These are phyloP conservation scores for Neolamprologus tretocephalus DNA, from an alignment of 2,113 vertebrate species.

Conservation along the genomic window DNA sequence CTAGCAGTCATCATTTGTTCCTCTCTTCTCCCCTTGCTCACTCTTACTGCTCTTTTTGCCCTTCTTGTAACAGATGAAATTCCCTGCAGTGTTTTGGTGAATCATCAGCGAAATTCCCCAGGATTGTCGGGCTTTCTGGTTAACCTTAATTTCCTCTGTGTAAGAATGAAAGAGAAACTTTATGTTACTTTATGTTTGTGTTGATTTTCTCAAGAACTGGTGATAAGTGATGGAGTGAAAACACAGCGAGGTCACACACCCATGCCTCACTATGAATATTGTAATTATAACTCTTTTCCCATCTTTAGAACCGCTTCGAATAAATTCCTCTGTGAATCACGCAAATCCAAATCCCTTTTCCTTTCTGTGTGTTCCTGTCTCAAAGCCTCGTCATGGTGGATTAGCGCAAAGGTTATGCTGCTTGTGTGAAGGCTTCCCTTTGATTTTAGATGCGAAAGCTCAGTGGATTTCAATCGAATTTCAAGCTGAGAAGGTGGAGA, in stretches of 20 bases:
- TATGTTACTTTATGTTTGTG: neutral
- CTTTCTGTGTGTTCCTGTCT: constrained; percentile 46
- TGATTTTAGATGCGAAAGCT: constrained; percentile 42
- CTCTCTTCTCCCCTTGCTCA: neutral
- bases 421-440: constrained; percentile 33
- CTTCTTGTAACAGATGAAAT: neutral
- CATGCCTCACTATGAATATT: neutral
- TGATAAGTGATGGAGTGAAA: neutral
- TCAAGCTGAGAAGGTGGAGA: constrained; percentile 44
- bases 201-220: neutral
- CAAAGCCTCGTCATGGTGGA: constrained; percentile 39
- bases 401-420: constrained; percentile 34
- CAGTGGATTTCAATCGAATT: constrained; percentile 43
- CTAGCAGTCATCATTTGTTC: neutral
- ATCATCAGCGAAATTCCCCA: neutral
- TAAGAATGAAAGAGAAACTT: neutral
- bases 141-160: neutral
- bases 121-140: neutral
- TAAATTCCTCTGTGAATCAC: constrained; percentile 21
- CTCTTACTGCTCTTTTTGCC: neutral
- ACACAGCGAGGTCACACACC: neutral
- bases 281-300: neutral
- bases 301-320: constrained; percentile 20
- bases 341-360: constrained; percentile 40
- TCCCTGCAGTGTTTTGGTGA: neutral